Evolutionary conservation across 2,113 vertebrate genomes (phyloP).

Genomic region (Cyanoderma ruficeps): DNA sequence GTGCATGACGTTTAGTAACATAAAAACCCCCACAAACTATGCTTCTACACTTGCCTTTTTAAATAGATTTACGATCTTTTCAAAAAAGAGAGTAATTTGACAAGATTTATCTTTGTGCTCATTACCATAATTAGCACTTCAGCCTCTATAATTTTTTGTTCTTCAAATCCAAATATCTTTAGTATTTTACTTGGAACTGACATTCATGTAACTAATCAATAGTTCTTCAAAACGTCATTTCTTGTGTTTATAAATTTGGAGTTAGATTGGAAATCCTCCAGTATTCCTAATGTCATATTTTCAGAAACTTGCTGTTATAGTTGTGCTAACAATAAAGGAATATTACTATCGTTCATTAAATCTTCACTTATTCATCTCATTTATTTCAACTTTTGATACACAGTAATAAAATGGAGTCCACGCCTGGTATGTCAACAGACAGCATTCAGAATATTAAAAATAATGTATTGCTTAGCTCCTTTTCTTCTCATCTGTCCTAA

Average conservation of each 20-base stretch:
- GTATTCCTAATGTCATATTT: background rate
- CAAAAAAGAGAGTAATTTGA: background rate
- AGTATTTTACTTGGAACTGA: background rate
- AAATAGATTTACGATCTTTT: background rate
- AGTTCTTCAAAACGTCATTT: background rate
- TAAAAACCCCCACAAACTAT: background rate
- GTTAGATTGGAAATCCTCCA: background rate
- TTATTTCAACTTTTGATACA: background rate
- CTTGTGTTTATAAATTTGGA: background rate
- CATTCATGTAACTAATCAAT: background rate
- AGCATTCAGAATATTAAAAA: background rate
- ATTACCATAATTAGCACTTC: background rate
- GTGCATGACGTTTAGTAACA: background rate
- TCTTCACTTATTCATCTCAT: background rate
- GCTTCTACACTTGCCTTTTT: background rate
- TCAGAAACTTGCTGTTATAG: background rate
- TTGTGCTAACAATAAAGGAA: background rate
- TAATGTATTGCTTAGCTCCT: background rate
- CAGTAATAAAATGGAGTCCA: background rate
- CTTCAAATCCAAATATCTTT: background rate
- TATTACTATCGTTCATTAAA: background rate
- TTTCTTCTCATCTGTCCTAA: background rate
- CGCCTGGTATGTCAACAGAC: background rate
- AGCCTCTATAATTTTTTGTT: background rate
- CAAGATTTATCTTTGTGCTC: background rate